Conservation (phyloP, 2,797 vertebrate species). For the Danio jaintianensis region DNA sequence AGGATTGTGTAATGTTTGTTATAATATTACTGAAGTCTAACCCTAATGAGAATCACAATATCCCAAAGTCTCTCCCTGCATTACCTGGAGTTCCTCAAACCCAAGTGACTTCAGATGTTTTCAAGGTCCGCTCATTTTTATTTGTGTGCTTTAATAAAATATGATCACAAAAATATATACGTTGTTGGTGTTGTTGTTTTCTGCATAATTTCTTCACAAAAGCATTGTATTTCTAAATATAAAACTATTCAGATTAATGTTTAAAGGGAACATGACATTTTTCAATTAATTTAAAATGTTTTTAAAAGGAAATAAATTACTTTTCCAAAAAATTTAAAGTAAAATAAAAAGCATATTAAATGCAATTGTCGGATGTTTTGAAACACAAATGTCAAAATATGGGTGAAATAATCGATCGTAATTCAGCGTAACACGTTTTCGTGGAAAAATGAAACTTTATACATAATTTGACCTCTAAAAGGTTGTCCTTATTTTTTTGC, state of each 20-base stretch:
- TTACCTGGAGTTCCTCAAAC: constrained; percentile 43
- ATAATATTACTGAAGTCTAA: constrained; percentile 15
- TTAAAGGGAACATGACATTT: neutral
- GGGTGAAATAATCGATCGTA: no score
- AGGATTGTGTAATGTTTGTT: constrained; percentile 3
- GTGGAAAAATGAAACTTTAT: no score
- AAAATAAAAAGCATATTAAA: no score
- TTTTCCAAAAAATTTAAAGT: no score
- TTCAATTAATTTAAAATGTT: no score
- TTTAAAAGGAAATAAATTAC: no score
- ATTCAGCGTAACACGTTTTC: no score
- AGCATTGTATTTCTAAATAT: neutral
- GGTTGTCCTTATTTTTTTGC: no score
- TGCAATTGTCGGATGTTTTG: no score
- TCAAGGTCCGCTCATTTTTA: constrained; percentile 65
- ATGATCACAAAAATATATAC: constrained; percentile 50
- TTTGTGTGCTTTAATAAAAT: constrained; percentile 75
- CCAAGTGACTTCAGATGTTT: constrained; percentile 57
- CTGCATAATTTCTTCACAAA: neutral
- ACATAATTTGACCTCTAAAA: no score
- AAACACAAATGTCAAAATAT: no score
- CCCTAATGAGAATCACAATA: constrained; percentile 36
- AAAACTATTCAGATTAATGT: no score
- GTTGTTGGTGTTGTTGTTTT: constrained; percentile 32
- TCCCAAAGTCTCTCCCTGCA: constrained; percentile 52